These are phyloP conservation scores for Drosophila kepulauana DNA, from an alignment of 1,140 invertebrate genomes.

Conservation along the genomic window DNA sequence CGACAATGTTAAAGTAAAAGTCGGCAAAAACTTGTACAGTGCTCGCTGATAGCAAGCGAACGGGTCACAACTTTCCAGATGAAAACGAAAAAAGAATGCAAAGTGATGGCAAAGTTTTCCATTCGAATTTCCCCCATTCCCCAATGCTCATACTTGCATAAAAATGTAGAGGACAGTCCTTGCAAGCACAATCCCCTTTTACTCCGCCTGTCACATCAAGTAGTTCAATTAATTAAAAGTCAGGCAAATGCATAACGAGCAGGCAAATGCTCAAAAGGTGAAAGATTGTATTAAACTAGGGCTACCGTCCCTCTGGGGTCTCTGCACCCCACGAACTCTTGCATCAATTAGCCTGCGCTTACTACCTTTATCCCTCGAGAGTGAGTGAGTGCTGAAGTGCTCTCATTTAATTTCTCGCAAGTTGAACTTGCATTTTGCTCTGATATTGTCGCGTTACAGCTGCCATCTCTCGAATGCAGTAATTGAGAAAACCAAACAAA, in stretches of 20 bases:
- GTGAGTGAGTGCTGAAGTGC: constrained; percentile 5
- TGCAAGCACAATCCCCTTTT: too few species aligned
- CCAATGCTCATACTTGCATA: neutral
- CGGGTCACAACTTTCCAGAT: constrained; percentile 62
- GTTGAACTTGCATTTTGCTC: constrained; percentile 1
- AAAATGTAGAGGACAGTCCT: constrained; percentile 20
- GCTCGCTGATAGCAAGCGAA: constrained; percentile 62
- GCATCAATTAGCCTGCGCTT: constrained; percentile 12
- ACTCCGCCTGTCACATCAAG: constrained; percentile 18
- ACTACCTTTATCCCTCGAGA: neutral
- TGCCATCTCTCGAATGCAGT: constrained; percentile 4
- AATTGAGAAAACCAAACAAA: constrained; percentile 12
- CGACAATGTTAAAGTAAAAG: constrained; percentile 57
- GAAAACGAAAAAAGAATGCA: constrained; percentile 31
- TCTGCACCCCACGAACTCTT: neutral
- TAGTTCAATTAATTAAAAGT: constrained; percentile 79
- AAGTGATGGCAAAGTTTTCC: constrained; percentile 48
- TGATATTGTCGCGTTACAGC: neutral
- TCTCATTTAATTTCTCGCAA: neutral
- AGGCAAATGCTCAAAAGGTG: constrained; percentile 11
- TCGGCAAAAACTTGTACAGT: constrained; percentile 64
- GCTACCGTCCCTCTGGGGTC: neutral
- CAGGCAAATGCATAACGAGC: constrained; percentile 64
- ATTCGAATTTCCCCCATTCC: constrained; percentile 13
- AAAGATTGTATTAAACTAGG: neutral